Base-by-base conservation (phyloP, 2,797 vertebrate genomes). In the Rhinichthys osculus region DNA sequence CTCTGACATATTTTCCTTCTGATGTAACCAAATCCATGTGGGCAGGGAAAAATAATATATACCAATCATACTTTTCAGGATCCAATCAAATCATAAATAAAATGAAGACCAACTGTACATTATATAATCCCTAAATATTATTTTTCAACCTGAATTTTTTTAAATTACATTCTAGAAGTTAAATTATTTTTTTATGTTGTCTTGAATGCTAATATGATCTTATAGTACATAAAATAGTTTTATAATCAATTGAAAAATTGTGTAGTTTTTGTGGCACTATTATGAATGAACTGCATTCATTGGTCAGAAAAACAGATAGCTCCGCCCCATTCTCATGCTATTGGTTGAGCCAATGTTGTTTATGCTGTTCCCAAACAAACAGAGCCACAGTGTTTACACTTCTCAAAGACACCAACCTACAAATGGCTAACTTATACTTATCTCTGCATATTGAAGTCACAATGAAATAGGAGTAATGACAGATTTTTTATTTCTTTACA, bases 241-340 rank as follows among this genome's bases (percentile, higher is more conserved):
- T 4, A 50, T 19, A 50, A 30, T 33, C 44, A 50, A 27, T 33
- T 30, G 16, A 50, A 74, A 33, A 74, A 27, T 3, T 40, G 42
- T 44, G 23, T 72, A 2, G 47, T 50, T 73, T 72, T 27, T 72
- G 70, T 4, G 1, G 16, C 23, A 71, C 38, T 14, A 42, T 6
- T 14, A 2, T 40, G 27, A 50, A n/a, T 50, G 5, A 73, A 73
- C 42, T 16, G 42, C 71, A 50, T 73, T 73, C 42, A 73, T 73
- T 73, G 14, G 71, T 73, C 71, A 73, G 16, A n/a, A 77, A 35
- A 76, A 35, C 17, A 77, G 19, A 35, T 57, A 23, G 33, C 73
- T 21, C 73, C 11, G 17, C 72, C 72, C 70, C 17, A 19, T 47
- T 1, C 44, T 21, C 44, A 33, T n/a, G 30, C 27, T 44, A 74